Evolutionary conservation across 2,113 vertebrate genomes (phyloP).

Genomic region (Callospermophilus lateralis): DNA sequence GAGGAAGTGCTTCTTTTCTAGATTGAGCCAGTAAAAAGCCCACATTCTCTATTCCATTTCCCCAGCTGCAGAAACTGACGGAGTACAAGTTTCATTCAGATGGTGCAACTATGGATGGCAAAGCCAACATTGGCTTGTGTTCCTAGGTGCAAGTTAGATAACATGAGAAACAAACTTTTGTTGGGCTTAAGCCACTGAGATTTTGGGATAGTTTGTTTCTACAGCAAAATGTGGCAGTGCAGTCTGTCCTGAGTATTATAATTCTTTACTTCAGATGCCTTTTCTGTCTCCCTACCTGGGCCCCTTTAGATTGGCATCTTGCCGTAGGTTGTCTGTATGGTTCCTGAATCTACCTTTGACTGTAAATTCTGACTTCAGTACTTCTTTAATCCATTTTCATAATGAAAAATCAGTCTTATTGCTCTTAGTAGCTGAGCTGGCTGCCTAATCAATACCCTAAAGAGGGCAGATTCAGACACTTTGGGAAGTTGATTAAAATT

Average conservation of each 20-base stretch:
- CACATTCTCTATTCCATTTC: not conserved
- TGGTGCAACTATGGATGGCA: not conserved
- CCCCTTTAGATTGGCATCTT: not conserved
- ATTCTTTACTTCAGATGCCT: not conserved
- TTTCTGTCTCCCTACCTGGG: not conserved
- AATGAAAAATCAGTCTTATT: not conserved
- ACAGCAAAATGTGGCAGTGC: not conserved
- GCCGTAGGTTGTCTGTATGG: not conserved
- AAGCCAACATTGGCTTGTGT: not conserved
- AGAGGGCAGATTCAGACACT: not conserved
- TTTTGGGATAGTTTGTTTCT: not conserved
- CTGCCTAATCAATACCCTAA: not conserved
- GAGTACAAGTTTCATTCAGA: not conserved
- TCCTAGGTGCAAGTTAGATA: not conserved
- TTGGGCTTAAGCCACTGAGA: not conserved
- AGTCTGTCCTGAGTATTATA: not conserved
- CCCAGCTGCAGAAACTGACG: not conserved
- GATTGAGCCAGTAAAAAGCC: not conserved
- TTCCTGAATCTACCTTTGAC: not conserved
- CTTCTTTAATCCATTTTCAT: not conserved
- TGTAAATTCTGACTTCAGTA: not conserved
- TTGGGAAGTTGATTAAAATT: slow-evolving; percentile 2
- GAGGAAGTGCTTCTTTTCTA: not conserved
- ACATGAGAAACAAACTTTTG: not conserved
- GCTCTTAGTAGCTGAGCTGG: not conserved